Conservation (phyloP, 2,888 invertebrate genomes). For the Miltochrista miniata region DNA sequence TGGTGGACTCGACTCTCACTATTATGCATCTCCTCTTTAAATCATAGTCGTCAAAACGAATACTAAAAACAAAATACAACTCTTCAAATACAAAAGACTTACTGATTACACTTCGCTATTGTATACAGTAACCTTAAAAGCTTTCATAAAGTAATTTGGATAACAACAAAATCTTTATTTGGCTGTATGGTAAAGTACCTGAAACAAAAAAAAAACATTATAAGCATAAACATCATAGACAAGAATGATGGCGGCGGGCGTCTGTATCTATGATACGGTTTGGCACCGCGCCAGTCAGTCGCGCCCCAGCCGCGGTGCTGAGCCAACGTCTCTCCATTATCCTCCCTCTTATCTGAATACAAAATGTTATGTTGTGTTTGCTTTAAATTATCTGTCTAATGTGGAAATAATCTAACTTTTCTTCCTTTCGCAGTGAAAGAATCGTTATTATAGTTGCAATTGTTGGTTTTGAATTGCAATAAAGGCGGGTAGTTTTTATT, state of each 20-base stretch:
- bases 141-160: background rate
- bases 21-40: too few species aligned
- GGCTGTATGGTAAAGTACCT: slow-evolving; percentile 7
- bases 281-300: slow-evolving; percentile 38
- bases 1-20: too few species aligned
- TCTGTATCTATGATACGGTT: slow-evolving; percentile 15
- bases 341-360: slow-evolving; percentile 1
- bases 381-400: too few species aligned
- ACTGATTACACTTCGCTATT: background rate
- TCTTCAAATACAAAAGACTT: background rate
- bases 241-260: slow-evolving; percentile 27
- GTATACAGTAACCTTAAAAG: background rate
- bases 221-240: slow-evolving; percentile 23
- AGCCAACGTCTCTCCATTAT: slow-evolving; percentile 19
- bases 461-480: too few species aligned
- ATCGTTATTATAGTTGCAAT: too few species aligned
- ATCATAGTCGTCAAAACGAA: too few species aligned
- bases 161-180: background rate
- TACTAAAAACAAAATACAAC: too few species aligned
- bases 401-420: too few species aligned
- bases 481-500: too few species aligned
- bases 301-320: slow-evolving; percentile 13
- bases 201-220: slow-evolving; percentile 19
- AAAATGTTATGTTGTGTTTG: background rate
- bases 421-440: too few species aligned